A percentile compares a stretch with the other conserved stretches of the same genome.
Evolutionary conservation across 2,888 invertebrate species (phyloP).

Genomic region (Parascotia fuliginaria): DNA sequence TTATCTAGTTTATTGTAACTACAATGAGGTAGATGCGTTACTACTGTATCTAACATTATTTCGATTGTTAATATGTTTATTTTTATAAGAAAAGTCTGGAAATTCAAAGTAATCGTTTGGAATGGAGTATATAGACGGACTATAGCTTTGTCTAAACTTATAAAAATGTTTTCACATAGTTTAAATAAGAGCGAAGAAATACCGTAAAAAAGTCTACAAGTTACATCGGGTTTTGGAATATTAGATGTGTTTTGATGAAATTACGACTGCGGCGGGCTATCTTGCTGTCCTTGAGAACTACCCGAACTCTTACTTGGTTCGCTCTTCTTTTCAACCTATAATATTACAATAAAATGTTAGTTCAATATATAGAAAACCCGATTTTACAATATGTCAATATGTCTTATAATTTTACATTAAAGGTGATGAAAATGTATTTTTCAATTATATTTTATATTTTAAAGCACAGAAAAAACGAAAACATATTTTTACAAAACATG

Average conservation of each 20-base stretch:
- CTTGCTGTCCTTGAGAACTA: slow-evolving; percentile 71
- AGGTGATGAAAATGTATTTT: too few relatives aligned
- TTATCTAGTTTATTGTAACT: slow-evolving; percentile 56
- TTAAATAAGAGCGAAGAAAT: slow-evolving; percentile 33
- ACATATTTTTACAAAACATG: too few relatives aligned
- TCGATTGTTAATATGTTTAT: slow-evolving; percentile 11
- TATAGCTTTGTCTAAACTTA: slow-evolving; percentile 29
- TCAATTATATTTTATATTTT: too few relatives aligned
- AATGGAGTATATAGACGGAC: slow-evolving; percentile 32
- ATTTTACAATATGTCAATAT: too few relatives aligned
- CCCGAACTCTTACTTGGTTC: slow-evolving; percentile 72
- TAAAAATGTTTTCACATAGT: slow-evolving; percentile 25
- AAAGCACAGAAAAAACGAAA: too few relatives aligned
- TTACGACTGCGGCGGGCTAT: slow-evolving; percentile 67
- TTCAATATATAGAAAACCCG: background rate
- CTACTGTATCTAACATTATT: slow-evolving; percentile 8
- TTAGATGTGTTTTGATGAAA: slow-evolving; percentile 27
- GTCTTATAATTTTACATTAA: too few relatives aligned
- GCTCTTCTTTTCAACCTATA: slow-evolving; percentile 74
- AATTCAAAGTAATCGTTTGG: slow-evolving; percentile 22
- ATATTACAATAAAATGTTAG: background rate
- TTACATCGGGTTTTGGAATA: slow-evolving; percentile 31
- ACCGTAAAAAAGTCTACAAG: slow-evolving; percentile 31
- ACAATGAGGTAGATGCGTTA: slow-evolving; percentile 65
- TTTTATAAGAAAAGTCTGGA: slow-evolving; percentile 12